These are phyloP conservation scores for Apodemia mormo DNA, from an alignment of 2,888 invertebrate genomes.

Conservation along the genomic window DNA sequence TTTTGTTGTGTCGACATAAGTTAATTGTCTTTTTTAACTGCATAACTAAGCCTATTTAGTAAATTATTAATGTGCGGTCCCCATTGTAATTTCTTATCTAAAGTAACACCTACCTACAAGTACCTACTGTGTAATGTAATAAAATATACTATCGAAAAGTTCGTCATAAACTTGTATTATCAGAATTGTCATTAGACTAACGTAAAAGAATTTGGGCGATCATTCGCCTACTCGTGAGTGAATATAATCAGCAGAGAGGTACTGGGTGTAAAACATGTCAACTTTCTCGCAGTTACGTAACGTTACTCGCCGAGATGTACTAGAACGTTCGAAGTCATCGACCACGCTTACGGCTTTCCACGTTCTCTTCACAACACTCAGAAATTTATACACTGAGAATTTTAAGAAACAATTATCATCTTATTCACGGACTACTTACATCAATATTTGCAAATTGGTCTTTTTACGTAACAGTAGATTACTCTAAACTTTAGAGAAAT, in stretches of 20 bases:
- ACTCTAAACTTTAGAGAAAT: constrained; percentile 2
- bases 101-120: too few relatives aligned
- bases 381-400: constrained; percentile 23
- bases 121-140: too few relatives aligned
- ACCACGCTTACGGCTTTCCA: constrained; percentile 77
- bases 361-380: constrained; percentile 40
- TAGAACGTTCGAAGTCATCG: constrained; percentile 81
- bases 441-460: constrained; percentile 18
- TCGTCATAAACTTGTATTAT: too few relatives aligned
- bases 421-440: constrained; percentile 14
- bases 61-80: too few relatives aligned
- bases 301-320: constrained; percentile 63
- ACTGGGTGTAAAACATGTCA: constrained; percentile 58
- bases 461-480: constrained; percentile 11
- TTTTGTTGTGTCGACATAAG: too few relatives aligned
- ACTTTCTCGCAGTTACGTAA: constrained; percentile 79
- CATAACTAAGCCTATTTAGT: too few relatives aligned
- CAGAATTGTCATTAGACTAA: neutral
- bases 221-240: constrained; percentile 28
- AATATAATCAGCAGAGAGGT: constrained; percentile 19
- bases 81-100: too few relatives aligned
- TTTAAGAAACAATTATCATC: constrained; percentile 18
- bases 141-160: too few relatives aligned
- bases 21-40: too few relatives aligned
- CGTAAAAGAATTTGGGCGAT: neutral